Evolutionary conservation across 2,113 vertebrate species (phyloP), one percentile per base, ranked within the genome.

Genomic region (Narcine bancroftii): DNA sequence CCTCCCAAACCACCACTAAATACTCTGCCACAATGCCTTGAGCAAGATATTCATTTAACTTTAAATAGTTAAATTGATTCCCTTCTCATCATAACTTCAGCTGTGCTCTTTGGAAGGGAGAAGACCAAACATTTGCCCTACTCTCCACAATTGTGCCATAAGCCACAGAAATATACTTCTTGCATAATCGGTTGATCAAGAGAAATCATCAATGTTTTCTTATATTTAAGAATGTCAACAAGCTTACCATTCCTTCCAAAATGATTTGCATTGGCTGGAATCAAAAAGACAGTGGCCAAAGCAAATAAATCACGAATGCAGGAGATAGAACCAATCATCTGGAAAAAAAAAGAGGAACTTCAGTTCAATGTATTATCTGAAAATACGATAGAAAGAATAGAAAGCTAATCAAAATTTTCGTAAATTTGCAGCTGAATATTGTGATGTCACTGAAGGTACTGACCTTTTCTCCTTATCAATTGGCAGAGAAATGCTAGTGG

Each of bases 261-360:
- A 69, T 29, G 26, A 29, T 69, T 36, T 69, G 36, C 21, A 29
- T 26, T 42, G 71, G 65, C 63, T 69, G 39, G 65, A 91, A 33
- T 71, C 65, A 47, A 71, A 33, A 91, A 89, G 60, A 60, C n/a
- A 7, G 42, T 33, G 89, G 39, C 89, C 11, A 45, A 45, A 91
- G 47, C 21, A 11, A 87, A 2, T 63, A 60, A 33, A 87, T 36
- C 13, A 33, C 47, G 71, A 71, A 91, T 65, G 65, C 13, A 45
- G 39, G 39, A 91, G 89, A 29, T 17, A 69, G 42, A 91, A 47
- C 63, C 89, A 42, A 91, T 47, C 89, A 91, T 91, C 89, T 91
- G 89, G 26, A 91, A 91, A 87, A 87, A 87, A 87, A 36, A 85
- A 56, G 6, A 24, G 42, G 15, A 21, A 47, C 76, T 50, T 50